Evolutionary conservation across 2,888 invertebrate species (phyloP), one percentile per base, ranked within the genome.

Genomic region (Cephus runcator): DNA sequence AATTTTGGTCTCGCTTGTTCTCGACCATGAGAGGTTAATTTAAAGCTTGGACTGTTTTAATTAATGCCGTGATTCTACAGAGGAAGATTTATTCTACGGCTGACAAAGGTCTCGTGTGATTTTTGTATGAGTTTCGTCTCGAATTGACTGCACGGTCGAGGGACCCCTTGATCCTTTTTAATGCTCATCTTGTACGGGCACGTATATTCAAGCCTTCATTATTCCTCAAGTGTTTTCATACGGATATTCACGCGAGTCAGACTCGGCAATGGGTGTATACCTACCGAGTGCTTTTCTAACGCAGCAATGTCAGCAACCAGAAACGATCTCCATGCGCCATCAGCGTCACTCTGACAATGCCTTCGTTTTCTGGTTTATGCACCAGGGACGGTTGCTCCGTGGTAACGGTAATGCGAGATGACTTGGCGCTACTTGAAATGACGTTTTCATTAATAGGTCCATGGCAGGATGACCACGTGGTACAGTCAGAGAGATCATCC

Each of bases 361-460:
- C 34, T 35, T 74, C 74, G 23, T 74, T 74, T 74, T 74, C 74
- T 34, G 30, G 34, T 35, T 34, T 30, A 11, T 34, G 74, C n/a
- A 11, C 74, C 74, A 34, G 71, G 30, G 9, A 71, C 71, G 31
- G 12, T 9, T 34, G 71, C 33, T 11, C 74, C 1, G 23, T 9
- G 11, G 74, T 35, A 74, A 74, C n/a, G 74, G 34, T 30, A 74
- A 34, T 9, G 74, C 15, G 35, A 23, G 74, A 74, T 71, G 71
- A 71, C 71, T 71, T 11, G 71, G 30, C 71, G 12, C 12, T 71
- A 3, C 71, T 31, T 3, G 31, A 31, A 34, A 31, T 34, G 31
- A 34, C 33, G 33, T 71, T 71, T 71, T 71, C 71, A 71, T 34
- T 56, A 56, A 56, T 56, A 9, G 56, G 23, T 56, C 23, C 56